These are phyloP conservation scores for Pollenia labialis DNA, from an alignment of 2,888 invertebrate species.

Conservation along the genomic window DNA sequence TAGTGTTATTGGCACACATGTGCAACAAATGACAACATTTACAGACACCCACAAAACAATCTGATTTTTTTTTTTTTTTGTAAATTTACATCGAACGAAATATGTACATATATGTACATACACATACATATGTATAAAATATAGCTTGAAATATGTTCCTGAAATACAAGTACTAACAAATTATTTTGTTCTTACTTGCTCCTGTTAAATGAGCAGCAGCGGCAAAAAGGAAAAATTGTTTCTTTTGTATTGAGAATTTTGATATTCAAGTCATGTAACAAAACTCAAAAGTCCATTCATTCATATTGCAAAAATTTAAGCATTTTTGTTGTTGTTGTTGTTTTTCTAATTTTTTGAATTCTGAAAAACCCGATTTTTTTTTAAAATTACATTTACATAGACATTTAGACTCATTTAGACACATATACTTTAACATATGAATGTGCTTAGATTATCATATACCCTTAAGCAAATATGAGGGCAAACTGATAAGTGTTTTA, in stretches of 20 bases:
- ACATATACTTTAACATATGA: constrained; percentile 4
- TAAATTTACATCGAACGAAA: constrained; percentile 26
- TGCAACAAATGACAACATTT: constrained; percentile 62
- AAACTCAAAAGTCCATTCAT: constrained; percentile 76
- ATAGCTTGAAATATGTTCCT: constrained; percentile 30
- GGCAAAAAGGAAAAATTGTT: constrained; percentile 29
- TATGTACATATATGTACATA: background rate
- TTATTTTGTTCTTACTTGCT: constrained; percentile 36
- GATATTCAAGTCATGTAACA: constrained; percentile 81
- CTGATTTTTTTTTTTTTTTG: background rate
- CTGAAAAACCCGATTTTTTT: constrained; percentile 74
- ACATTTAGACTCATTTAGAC: constrained; percentile 25
- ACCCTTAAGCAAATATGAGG: background rate
- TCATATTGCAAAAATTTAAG: constrained; percentile 48
- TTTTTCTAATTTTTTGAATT: background rate
- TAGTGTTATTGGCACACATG: constrained; percentile 49
- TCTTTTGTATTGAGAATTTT: constrained; percentile 74
- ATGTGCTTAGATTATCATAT: background rate
- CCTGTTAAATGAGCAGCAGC: constrained; percentile 34
- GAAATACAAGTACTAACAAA: constrained; percentile 47
- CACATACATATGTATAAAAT: background rate
- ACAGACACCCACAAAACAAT: constrained; percentile 1
- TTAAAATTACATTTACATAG: constrained; percentile 62
- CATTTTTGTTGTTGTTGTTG: constrained; percentile 12
- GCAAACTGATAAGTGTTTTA: background rate